Evolutionary conservation across 53 echinoderm and acorn worm species (phyloP), one percentile per base, ranked within the genome.

Genomic region (Glandiceps talaboti): DNA sequence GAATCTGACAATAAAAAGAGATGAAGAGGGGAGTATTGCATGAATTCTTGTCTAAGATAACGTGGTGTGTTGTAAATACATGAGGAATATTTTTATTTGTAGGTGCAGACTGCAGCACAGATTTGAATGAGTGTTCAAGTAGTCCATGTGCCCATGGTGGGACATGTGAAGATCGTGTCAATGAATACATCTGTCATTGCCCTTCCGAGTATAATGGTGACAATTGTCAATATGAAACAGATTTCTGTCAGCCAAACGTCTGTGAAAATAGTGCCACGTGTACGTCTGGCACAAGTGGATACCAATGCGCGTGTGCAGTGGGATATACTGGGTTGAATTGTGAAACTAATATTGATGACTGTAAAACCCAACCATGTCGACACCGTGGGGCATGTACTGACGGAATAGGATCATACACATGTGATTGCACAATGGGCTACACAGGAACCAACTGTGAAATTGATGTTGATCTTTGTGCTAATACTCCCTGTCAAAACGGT

Each of bases 131-230:
- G 14, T 92, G 92, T 75, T 76, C 26, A 0, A 32, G 25, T 31
- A 79, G 79, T 72, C 73, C 32, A 1, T 92, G 92, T 75, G 78
- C 79, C 83, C 85, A 92, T 83, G 87, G 85, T 32, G 90, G 85
- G 14, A 85, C 74, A 25, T 92, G 92, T 73, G 25, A 83, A 27
- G 92, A 92, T 79, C 75, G 79, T 79, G 64, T 45, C 6, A 45
- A 45, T 45, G 6, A 6, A 45, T 45, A 45, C 64, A 45, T 12
- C 20, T 45, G 64, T 45, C 6, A 6, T 20, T 45, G 64, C 20
- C 64, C 6, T 6, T 32, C 84, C 1, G 84, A 78, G 1, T 79
- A 78, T 31, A 14, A 77, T 27, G 84, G 84, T 31, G 78, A 73
- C 1, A 31, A 84, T 30, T 84, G 84, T 73, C 78, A 84, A 14